Percentiles rank a stretch among this genome's conserved stretches.
Conservation (phyloP, 2,888 invertebrate genomes). For the Cynaeus angustus region DNA sequence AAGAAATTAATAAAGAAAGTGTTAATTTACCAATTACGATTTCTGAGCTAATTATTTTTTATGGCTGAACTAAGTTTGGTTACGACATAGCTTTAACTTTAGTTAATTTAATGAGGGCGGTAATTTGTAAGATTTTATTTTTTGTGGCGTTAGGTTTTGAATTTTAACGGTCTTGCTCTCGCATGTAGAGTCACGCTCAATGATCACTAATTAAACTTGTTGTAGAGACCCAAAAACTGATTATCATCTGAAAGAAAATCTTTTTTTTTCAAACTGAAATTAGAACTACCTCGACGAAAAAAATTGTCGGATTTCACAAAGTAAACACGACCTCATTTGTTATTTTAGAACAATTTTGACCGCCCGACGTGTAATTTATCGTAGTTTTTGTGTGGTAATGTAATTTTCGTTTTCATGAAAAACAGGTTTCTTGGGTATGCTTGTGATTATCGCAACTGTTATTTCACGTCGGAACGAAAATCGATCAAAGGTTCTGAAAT, state of each 20-base stretch:
- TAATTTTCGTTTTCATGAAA: not conserved
- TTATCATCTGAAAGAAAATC: no score
- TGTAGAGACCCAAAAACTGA: no score
- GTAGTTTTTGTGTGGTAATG: not conserved
- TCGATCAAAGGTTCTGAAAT: conserved; percentile 7
- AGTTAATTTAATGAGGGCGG: no score
- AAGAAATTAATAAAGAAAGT: conserved; percentile 1
- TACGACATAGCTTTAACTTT: no score
- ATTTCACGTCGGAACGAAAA: conserved; percentile 17
- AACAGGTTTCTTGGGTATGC: conserved; percentile 8
- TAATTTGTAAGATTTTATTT: no score
- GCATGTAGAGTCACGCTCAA: no score
- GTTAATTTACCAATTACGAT: not conserved
- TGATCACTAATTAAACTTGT: no score
- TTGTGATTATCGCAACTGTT: conserved; percentile 18
- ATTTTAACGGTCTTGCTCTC: no score
- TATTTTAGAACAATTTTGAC: conserved; percentile 3
- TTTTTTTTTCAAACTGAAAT: no score
- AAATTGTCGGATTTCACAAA: conserved; percentile 1
- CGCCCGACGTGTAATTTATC: conserved; percentile 1
- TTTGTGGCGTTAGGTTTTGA: no score
- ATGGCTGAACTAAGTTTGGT: no score
- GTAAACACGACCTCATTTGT: conserved; percentile 6
- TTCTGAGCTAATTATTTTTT: not conserved
- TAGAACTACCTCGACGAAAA: not conserved